Evolutionary conservation across 2,797 vertebrate genomes (phyloP), one percentile per base, ranked within the genome.

Genomic region (Ctenopoma multispine): DNA sequence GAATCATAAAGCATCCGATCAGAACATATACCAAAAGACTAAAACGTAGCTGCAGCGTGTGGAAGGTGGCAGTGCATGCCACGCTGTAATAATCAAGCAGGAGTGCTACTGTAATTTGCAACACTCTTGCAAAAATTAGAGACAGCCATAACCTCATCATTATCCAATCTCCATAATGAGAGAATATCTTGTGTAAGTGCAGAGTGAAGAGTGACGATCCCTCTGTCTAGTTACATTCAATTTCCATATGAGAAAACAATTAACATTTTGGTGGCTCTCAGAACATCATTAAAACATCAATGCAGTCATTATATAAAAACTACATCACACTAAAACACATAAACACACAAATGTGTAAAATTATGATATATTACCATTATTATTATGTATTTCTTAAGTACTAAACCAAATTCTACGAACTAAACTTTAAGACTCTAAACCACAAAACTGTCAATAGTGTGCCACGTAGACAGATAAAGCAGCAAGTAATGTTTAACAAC

Each of bases 151-250:
- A 78, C 78, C 63, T 69, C 24, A 7, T 77, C 54, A 86, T 89
- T 83, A 88, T 87, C 81, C 71, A 90, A 85, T 91, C 70, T 74
- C 50, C 10, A n/a, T 71, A 79, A 72, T 88, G 62, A 87, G 72
- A 64, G 69, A 70, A 71, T 55, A 57, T 74, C 66, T 77, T 8
- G 49, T 56, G 24, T 59, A 77, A 76, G 21, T 79, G 81, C 71
- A 80, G 82, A 73, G 79, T 66, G 49, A 75, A 70, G 41, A 63
- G 41, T 44, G 75, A 69, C 41, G 34, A 75, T 66, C 27, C 17
- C 50, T 44, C 41, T 36, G 15, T 73, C 38, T 69, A 15, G 54
- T 61, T 54, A 46, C 38, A 49, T 61, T 23, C 11, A 47, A 79
- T 78, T 87, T 82, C 38, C 65, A 73, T 62, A 69, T 62, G 51